Evolutionary conservation across 1,140 invertebrate genomes (phyloP).

Genomic region (Cydia amplana): DNA sequence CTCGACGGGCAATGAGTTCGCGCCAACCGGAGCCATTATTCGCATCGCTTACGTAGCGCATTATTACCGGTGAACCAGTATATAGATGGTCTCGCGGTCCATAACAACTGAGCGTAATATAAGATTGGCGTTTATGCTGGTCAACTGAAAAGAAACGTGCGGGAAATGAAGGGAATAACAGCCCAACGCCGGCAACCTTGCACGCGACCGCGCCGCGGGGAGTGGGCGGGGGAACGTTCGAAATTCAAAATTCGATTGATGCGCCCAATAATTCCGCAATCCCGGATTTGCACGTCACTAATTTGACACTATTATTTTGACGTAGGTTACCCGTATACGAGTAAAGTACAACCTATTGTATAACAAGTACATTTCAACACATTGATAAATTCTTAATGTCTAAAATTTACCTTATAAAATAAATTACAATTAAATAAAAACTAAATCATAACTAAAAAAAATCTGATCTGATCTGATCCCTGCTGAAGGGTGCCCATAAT

Average conservation of each 20-base stretch:
- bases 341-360: neutral
- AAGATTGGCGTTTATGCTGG: conserved; percentile 28
- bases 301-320: conserved; percentile 4
- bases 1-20: conserved; percentile 50
- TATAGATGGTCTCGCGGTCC: neutral
- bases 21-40: conserved; percentile 30
- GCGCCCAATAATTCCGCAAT: conserved; percentile 24
- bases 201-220: conserved; percentile 46
- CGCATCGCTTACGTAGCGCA: neutral
- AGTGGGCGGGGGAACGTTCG: conserved; percentile 41
- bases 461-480: too few species aligned
- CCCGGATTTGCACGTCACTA: conserved; percentile 25
- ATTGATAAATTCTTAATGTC: too few species aligned
- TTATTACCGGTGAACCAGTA: neutral
- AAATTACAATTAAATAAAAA: too few species aligned
- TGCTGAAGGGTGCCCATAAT: too few species aligned
- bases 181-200: conserved; percentile 54
- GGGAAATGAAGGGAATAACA: neutral
- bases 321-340: neutral
- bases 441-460: too few species aligned
- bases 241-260: conserved; percentile 51
- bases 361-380: too few species aligned
- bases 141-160: neutral
- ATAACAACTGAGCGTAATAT: neutral
- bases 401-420: too few species aligned